Evolutionary conservation across 2,797 vertebrate genomes (phyloP).

Genomic region (Sebastes reedi): DNA sequence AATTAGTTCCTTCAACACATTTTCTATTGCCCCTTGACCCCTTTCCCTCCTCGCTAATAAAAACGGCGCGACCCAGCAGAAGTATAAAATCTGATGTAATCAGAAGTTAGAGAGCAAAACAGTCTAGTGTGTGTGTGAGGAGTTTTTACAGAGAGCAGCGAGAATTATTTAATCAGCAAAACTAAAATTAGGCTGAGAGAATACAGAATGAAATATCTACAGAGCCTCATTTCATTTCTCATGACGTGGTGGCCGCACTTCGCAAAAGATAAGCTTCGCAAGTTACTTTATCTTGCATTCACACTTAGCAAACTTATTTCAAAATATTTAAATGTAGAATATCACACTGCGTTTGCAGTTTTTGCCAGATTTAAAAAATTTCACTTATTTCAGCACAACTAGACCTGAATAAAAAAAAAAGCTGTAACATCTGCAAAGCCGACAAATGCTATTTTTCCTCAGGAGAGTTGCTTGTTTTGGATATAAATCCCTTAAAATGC

Average conservation of each 20-base stretch:
- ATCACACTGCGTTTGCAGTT: conserved; percentile 18
- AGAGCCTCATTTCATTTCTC: conserved; percentile 17
- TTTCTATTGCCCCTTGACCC: conserved; percentile 43
- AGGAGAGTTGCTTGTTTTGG: background rate
- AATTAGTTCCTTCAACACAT: conserved; percentile 50
- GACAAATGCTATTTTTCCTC: background rate
- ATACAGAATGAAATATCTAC: conserved; percentile 27
- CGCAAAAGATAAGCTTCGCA: conserved; percentile 17
- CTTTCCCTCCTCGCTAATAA: conserved; percentile 40
- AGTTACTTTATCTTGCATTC: conserved; percentile 32
- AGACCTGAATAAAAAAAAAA: background rate
- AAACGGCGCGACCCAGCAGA: conserved; percentile 12
- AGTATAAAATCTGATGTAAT: conserved; percentile 35
- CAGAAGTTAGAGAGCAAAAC: conserved; percentile 33
- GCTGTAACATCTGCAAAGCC: background rate
- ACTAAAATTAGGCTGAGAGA: conserved; percentile 29
- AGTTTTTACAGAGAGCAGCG: background rate
- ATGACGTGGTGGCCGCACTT: background rate
- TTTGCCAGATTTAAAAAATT: background rate
- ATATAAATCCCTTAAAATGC: background rate
- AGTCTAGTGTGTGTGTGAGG: conserved; percentile 1
- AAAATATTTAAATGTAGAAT: conserved; percentile 21
- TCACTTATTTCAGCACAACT: conserved; percentile 11
- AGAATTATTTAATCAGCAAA: conserved; percentile 44
- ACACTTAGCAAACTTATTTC: conserved; percentile 16